A percentile compares a stretch with the other conserved stretches of the same genome.
These are phyloP conservation scores for Boloria selene DNA, from an alignment of 2,888 invertebrate species.

Conservation along the genomic window DNA sequence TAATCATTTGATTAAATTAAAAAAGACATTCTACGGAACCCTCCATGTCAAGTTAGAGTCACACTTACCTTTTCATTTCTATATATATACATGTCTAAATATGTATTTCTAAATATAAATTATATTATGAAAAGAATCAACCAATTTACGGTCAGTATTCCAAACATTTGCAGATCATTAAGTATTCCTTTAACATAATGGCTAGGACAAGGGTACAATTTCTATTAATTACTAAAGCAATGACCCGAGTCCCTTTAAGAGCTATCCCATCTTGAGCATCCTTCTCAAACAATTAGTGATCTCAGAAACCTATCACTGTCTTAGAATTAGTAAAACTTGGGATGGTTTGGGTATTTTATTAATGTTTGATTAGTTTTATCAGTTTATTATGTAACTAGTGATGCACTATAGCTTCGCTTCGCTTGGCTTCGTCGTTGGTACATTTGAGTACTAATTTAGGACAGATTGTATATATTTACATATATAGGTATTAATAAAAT, in stretches of 20 bases:
- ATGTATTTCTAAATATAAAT: too few species aligned
- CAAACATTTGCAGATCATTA: conserved; percentile 21
- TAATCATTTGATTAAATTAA: too few species aligned
- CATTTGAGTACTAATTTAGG: too few species aligned
- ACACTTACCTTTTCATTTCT: too few species aligned
- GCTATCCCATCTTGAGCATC: conserved; percentile 42
- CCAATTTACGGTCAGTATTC: not conserved
- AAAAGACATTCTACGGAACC: too few species aligned
- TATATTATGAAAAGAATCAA: not conserved
- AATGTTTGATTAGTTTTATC: not conserved
- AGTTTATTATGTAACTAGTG: not conserved
- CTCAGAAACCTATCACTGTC: conserved; percentile 23
- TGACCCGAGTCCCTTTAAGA: conserved; percentile 46
- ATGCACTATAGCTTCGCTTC: too few species aligned
- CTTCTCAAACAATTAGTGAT: conserved; percentile 51
- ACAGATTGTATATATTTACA: too few species aligned
- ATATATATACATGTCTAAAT: too few species aligned
- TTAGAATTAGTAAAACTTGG: conserved; percentile 1
- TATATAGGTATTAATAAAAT: too few species aligned
- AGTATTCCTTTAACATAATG: conserved; percentile 36
- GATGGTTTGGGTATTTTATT: conserved; percentile 2
- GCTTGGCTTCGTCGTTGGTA: too few species aligned
- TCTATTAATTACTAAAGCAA: conserved; percentile 58
- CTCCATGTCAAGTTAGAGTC: too few species aligned
- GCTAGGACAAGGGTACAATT: conserved; percentile 46